Conservation (phyloP, 1,140 invertebrate genomes). For the Pseudomyrmex cubaensis region DNA sequence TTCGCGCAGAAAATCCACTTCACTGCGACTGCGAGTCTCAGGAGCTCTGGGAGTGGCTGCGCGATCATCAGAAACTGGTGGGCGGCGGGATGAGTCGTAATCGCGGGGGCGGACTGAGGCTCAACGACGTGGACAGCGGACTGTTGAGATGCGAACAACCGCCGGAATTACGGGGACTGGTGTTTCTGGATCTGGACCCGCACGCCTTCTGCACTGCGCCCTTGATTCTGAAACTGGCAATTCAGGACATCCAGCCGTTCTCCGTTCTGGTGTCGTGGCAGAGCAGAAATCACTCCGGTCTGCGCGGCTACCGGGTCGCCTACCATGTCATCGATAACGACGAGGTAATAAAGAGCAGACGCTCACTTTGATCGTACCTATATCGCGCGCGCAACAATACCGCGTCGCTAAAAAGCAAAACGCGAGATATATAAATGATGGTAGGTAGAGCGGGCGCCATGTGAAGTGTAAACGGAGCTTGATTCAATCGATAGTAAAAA, state of each 20-base stretch:
- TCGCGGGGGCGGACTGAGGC: slow-evolving; percentile 79
- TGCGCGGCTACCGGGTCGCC: slow-evolving; percentile 94
- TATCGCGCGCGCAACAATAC: neutral
- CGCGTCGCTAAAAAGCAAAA: slow-evolving; percentile 24
- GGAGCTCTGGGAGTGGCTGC: slow-evolving; percentile 95
- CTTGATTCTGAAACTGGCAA: slow-evolving; percentile 91
- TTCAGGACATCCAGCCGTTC: slow-evolving; percentile 95
- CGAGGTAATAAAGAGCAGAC: slow-evolving; percentile 77
- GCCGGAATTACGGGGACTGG: slow-evolving; percentile 89
- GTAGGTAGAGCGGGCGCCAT: neutral
- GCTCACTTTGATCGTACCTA: slow-evolving; percentile 3
- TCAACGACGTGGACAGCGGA: slow-evolving; percentile 79
- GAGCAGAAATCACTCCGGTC: slow-evolving; percentile 93
- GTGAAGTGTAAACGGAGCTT: slow-evolving; percentile 50
- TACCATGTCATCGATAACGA: slow-evolving; percentile 90
- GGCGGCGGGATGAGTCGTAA: slow-evolving; percentile 84
- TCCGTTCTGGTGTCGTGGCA: slow-evolving; percentile 96
- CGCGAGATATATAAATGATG: slow-evolving; percentile 21
- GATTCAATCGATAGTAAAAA: slow-evolving; percentile 49
- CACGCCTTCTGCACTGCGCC: slow-evolving; percentile 93
- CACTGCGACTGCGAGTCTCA: slow-evolving; percentile 95
- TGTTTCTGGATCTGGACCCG: slow-evolving; percentile 91
- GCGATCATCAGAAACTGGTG: slow-evolving; percentile 92
- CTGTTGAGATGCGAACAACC: slow-evolving; percentile 91
- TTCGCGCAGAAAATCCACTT: slow-evolving; percentile 91